These are phyloP conservation scores for Caenorhabditis sulstoni DNA, from an alignment of 2,888 invertebrate genomes.

Conservation along the genomic window DNA sequence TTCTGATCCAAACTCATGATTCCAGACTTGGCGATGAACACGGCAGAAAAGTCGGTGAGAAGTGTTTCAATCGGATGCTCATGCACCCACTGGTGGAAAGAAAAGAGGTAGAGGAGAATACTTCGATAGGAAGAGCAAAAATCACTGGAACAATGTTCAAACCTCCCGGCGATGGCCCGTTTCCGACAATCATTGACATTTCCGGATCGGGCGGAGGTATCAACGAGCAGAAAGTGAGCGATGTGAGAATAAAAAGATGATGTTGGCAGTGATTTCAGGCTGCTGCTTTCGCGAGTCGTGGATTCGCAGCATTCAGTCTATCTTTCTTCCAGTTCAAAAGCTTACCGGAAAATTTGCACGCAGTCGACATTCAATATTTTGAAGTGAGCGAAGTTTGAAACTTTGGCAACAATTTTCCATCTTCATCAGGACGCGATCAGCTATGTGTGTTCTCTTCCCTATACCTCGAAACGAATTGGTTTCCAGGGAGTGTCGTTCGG, in stretches of 20 bases:
- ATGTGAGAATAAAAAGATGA: too few relatives aligned
- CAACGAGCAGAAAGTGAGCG: conserved; percentile 52
- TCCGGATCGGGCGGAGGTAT: conserved; percentile 62
- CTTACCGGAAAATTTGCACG: conserved; percentile 16
- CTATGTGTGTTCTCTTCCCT: conserved; percentile 41
- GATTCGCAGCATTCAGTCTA: conserved; percentile 39
- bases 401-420: too few relatives aligned
- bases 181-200: conserved; percentile 57
- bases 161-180: conserved; percentile 55
- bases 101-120: conserved; percentile 46
- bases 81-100: conserved; percentile 36
- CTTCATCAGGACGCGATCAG: conserved; percentile 43
- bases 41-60: conserved; percentile 2
- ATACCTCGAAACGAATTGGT: conserved; percentile 25
- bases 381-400: conserved; percentile 3
- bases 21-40: conserved; percentile 23
- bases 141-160: conserved; percentile 56
- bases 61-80: background rate
- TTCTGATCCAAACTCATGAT: background rate
- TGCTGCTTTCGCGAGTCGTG: conserved; percentile 54
- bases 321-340: conserved; percentile 54
- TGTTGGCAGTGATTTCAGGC: conserved; percentile 7
- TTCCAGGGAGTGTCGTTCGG: conserved; percentile 59
- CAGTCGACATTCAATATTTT: conserved; percentile 48
- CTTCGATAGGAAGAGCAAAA: conserved; percentile 1